Base-by-base conservation (phyloP, 30 jellyfish, hydroid and myxozoan genomes). In the Aurelia coerulea region DNA sequence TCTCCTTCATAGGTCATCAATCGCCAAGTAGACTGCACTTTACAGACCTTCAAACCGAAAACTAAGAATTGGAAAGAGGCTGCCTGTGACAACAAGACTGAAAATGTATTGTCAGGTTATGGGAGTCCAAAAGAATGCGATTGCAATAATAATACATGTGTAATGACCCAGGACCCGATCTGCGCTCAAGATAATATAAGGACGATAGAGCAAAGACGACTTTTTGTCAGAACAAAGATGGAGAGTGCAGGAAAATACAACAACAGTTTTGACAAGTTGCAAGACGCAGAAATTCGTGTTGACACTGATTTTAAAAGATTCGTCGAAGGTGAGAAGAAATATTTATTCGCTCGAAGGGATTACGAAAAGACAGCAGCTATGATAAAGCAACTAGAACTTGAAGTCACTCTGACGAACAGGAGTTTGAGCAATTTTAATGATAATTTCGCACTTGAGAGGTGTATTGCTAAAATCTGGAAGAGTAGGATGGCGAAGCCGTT, bases 11-110 rank as follows among this genome's bases (percentile, higher is more conserved):
- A 84, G 87, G 93, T 84, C 39, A 72, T 72, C 29, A 71, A 84
- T 62, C 64, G 63, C 23, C 93, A 84, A 64, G 93, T 84, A 11
- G 93, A n/a, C 12, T 84, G 93, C 72, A 84, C 87, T 12, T 31
- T 65, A 53, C 62, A 42, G 29, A 37, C 78, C 4, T 79, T 51
- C 73, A n/a, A 62, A 72, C 82, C 97, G 72, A 83, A 49, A 2
- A 73, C 81, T 39, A 62, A 15, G 1, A 12, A 39, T 4, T 80
- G 92, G 89, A 72, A 64, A 34, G 84, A 88, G 53, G 74, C 97
- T 1, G 79, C 42, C 16, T 88, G 97, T 66, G 23, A 8, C 23
- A 64, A 60, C 65, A 79, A 58, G 63, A 65, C 54, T 8, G 52
- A 70, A 54, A 59, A 19, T 39, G 92, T 88, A 2, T 29, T 69